Conservation (phyloP, 92 coral and sea anemone genomes). For the Palythoa grandiflora region DNA sequence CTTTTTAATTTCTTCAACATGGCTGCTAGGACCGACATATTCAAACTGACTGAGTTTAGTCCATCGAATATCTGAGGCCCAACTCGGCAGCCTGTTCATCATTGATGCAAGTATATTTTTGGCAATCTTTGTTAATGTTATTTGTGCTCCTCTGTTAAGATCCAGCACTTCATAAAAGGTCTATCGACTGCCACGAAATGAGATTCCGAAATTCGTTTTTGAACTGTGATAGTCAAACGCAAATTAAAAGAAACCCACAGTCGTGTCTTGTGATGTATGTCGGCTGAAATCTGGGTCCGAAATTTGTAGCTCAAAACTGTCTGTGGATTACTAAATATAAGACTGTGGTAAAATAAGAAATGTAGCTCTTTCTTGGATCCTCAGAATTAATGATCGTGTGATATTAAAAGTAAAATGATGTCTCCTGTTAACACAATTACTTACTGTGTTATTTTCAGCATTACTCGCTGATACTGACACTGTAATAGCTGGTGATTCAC, state of each 20-base stretch:
- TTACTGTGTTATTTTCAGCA: not conserved
- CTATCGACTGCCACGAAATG: not conserved
- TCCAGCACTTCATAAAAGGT: not conserved
- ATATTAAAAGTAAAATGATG: no score
- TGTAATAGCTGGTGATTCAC: not conserved
- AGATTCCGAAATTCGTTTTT: not conserved
- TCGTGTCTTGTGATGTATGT: no score
- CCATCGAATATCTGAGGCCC: conserved; percentile 92
- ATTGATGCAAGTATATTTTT: not conserved
- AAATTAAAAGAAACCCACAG: no score
- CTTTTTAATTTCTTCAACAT: conserved; percentile 66
- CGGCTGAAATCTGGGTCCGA: no score
- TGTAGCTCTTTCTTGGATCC: no score
- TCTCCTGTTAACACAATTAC: not conserved
- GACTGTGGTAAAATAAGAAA: no score
- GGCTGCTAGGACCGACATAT: conserved; percentile 60
- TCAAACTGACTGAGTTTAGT: conserved; percentile 85
- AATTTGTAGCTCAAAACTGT: no score
- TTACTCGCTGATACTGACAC: not conserved
- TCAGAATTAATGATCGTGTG: no score
- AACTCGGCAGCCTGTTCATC: conserved; percentile 69
- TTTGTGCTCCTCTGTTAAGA: not conserved
- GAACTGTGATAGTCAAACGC: no score
- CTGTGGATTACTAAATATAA: no score
- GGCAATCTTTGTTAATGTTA: not conserved